Percentiles rank a stretch among this genome's conserved stretches.
Evolutionary conservation across 2,797 vertebrate genomes (phyloP).

Genomic region (Tauraco hartlaubi): DNA sequence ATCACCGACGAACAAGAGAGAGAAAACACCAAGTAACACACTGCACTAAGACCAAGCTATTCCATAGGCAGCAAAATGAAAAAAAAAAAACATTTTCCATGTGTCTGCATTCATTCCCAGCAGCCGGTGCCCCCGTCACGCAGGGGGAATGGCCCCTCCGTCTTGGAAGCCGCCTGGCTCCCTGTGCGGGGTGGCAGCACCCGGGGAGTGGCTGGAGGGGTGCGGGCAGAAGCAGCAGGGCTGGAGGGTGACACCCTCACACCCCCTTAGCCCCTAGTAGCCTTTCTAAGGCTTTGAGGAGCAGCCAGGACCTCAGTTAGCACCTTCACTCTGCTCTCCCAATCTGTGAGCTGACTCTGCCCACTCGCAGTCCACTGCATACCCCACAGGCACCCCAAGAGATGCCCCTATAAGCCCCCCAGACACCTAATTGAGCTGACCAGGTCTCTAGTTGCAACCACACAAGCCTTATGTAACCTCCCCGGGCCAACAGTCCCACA

Average conservation of each 20-base stretch:
- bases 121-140: rapidly evolving
- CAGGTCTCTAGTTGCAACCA: background rate
- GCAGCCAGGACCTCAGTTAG: rapidly evolving
- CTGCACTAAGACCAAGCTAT: background rate
- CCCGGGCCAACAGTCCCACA: background rate
- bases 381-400: background rate
- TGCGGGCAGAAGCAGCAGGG: rapidly evolving
- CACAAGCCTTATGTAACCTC: background rate
- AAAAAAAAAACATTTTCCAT: background rate
- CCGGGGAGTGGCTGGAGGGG: rapidly evolving
- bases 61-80: background rate
- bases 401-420: too few species aligned
- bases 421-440: background rate
- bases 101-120: background rate
- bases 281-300: background rate
- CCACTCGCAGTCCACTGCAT: background rate
- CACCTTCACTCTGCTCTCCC: background rate
- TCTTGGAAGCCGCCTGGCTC: background rate
- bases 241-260: background rate
- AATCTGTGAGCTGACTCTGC: background rate
- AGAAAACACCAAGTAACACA: background rate
- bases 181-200: rapidly evolving
- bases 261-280: too few species aligned
- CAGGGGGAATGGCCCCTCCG: background rate
- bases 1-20: rapidly evolving